Evolutionary conservation across 2,888 invertebrate genomes (phyloP).

Genomic region (Thymelicus lineola): DNA sequence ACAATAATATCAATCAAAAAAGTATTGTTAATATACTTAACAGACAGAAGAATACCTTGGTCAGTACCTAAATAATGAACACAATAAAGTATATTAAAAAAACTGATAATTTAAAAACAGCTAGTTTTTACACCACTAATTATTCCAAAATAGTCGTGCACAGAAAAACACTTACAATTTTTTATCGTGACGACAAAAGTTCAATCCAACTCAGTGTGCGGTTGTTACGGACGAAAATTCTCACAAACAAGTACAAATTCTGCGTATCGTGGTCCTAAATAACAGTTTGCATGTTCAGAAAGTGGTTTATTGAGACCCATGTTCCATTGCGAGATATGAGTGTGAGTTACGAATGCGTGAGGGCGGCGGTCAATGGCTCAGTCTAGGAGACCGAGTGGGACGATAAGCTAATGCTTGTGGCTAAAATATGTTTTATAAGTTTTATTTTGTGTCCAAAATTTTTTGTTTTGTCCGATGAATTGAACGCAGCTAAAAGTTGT

Average conservation of each 20-base stretch:
- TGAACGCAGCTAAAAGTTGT: too few relatives aligned
- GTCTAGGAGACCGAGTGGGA: conserved; percentile 41
- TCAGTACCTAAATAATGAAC: too few relatives aligned
- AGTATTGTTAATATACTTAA: too few relatives aligned
- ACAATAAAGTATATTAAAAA: too few relatives aligned
- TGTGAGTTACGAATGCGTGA: conserved; percentile 53
- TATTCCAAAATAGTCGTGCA: too few relatives aligned
- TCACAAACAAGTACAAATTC: conserved; percentile 41
- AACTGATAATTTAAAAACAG: too few relatives aligned
- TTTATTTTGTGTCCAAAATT: conserved; percentile 20
- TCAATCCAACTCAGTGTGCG: conserved; percentile 15
- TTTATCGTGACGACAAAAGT: conserved; percentile 17
- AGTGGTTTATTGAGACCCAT: conserved; percentile 56
- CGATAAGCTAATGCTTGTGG: conserved; percentile 43
- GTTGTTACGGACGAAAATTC: conserved; percentile 36
- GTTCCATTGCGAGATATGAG: conserved; percentile 53
- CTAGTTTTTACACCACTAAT: too few relatives aligned
- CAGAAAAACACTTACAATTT: not conserved
- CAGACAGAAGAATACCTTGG: too few relatives aligned
- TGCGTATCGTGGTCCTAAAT: conserved; percentile 55
- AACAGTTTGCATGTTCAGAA: conserved; percentile 63
- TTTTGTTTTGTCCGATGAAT: not conserved
- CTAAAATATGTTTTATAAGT: conserved; percentile 22
- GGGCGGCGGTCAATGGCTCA: conserved; percentile 57
- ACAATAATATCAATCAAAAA: too few relatives aligned